phyloP scores from a whole-genome alignment of 2,113 vertebrate species.

The Apistogramma diplotaenia region DNA sequence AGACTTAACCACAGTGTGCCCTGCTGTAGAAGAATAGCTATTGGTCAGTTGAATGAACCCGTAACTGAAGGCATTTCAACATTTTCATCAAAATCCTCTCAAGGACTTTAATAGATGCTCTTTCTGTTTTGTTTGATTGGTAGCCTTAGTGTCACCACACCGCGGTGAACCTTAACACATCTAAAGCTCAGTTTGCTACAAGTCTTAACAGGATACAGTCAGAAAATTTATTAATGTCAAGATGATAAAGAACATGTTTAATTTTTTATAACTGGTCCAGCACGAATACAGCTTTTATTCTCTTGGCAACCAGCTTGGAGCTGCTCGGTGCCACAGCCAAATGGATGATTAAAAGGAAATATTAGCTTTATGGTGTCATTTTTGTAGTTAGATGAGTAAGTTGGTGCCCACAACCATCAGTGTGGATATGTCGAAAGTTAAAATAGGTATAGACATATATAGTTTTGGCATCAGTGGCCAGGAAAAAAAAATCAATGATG shows the following conservation, averaged over 20 bases:
- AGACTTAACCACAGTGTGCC: neutral
- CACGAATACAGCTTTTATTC: neutral
- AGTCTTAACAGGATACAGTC: constrained; percentile 17
- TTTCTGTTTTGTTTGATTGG: neutral
- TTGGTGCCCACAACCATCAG: neutral
- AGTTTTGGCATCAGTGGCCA: neutral
- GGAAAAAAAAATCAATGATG: neutral
- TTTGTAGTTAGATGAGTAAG: neutral
- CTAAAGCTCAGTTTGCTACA: neutral
- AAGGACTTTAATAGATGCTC: no score
- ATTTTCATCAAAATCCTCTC: no score
- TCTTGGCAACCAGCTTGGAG: neutral
- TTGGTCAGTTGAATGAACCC: no score
- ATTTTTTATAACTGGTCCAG: neutral
- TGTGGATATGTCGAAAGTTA: neutral
- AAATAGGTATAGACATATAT: neutral
- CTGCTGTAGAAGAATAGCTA: neutral
- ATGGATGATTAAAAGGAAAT: neutral
- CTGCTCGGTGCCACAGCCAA: neutral
- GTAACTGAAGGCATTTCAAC: no score
- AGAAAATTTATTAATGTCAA: constrained; percentile 20
- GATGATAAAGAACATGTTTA: neutral
- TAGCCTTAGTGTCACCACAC: neutral
- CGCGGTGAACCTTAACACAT: neutral
- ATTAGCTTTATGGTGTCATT: neutral